Evolutionary conservation across 2,888 invertebrate species (phyloP).

Genomic region (Perdita meconis): DNA sequence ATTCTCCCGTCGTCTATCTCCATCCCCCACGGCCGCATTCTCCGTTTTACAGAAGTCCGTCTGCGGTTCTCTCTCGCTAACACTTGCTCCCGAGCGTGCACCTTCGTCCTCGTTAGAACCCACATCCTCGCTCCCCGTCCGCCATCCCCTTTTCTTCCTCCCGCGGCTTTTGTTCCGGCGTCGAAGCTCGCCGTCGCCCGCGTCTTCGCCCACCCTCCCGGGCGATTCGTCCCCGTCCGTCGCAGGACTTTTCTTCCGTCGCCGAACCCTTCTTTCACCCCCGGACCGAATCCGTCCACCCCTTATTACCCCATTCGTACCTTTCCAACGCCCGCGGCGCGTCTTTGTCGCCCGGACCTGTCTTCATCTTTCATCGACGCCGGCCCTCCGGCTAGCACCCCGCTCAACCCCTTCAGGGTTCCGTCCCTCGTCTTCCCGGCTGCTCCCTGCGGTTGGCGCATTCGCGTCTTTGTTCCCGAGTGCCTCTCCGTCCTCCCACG

Average conservation of each 20-base stretch:
- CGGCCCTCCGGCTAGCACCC: neutral
- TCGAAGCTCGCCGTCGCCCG: neutral
- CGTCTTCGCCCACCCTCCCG: constrained; percentile 13
- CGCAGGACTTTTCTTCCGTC: constrained; percentile 26
- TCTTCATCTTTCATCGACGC: constrained; percentile 42
- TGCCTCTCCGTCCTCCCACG: constrained; percentile 32
- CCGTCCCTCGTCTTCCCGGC: constrained; percentile 1
- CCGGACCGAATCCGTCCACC: constrained; percentile 11
- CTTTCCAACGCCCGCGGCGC: constrained; percentile 12
- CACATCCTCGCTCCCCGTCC: neutral
- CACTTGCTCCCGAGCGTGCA: constrained; percentile 5
- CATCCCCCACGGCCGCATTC: constrained; percentile 14
- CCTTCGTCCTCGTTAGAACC: neutral
- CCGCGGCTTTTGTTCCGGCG: constrained; percentile 14
- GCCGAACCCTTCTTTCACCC: constrained; percentile 5
- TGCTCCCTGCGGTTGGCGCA: constrained; percentile 2
- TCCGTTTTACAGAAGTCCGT: constrained; percentile 8
- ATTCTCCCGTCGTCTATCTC: constrained; percentile 38
- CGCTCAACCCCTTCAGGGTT: constrained; percentile 2
- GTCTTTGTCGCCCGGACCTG: constrained; percentile 36
- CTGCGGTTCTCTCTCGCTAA: constrained; percentile 24
- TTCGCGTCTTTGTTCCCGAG: constrained; percentile 34
- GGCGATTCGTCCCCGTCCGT: constrained; percentile 44
- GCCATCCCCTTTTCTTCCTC: constrained; percentile 13
- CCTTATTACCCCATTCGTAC: constrained; percentile 32